Evolutionary conservation across 2,797 vertebrate genomes (phyloP).

Genomic region (Poeciliopsis gracilis): DNA sequence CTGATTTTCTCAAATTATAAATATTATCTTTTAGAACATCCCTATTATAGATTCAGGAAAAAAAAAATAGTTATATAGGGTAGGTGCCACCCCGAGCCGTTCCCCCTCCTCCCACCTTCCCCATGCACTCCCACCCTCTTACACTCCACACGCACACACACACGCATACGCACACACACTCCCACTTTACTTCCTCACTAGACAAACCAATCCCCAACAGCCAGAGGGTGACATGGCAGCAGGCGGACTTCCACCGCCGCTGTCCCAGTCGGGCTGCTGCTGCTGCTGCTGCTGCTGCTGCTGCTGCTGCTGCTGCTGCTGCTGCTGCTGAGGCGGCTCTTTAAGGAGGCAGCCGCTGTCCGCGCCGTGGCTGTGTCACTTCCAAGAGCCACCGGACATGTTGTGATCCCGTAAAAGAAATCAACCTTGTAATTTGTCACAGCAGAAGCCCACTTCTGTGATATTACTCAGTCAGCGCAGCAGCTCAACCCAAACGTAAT

Average conservation of each 20-base stretch:
- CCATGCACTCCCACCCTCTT: slow-evolving; percentile 24
- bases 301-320: slow-evolving; percentile 53
- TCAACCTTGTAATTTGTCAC: slow-evolving; percentile 69
- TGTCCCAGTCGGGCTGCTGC: slow-evolving; percentile 64
- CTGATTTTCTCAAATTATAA: too few species aligned
- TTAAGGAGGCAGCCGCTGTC: slow-evolving; percentile 59
- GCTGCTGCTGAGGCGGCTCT: slow-evolving; percentile 73
- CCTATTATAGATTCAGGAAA: not conserved
- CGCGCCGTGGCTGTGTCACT: slow-evolving; percentile 66
- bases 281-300: too few species aligned
- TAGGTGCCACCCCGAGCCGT: not conserved
- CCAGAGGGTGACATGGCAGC: slow-evolving; percentile 71
- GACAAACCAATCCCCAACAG: slow-evolving; percentile 73
- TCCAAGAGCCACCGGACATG: slow-evolving; percentile 68
- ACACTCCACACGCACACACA: not conserved
- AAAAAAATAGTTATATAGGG: slow-evolving; percentile 24
- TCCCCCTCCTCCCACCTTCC: not conserved
- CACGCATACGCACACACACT: slow-evolving; percentile 23
- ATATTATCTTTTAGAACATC: not conserved
- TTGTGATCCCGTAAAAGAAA: slow-evolving; percentile 67
- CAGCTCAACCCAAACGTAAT: slow-evolving; percentile 41
- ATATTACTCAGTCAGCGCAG: slow-evolving; percentile 64
- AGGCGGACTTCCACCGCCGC: slow-evolving; percentile 71
- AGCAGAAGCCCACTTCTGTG: slow-evolving; percentile 43
- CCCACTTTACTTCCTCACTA: slow-evolving; percentile 51